Evolutionary conservation across 2,888 invertebrate species (phyloP).

Genomic region (Thumatha senex): DNA sequence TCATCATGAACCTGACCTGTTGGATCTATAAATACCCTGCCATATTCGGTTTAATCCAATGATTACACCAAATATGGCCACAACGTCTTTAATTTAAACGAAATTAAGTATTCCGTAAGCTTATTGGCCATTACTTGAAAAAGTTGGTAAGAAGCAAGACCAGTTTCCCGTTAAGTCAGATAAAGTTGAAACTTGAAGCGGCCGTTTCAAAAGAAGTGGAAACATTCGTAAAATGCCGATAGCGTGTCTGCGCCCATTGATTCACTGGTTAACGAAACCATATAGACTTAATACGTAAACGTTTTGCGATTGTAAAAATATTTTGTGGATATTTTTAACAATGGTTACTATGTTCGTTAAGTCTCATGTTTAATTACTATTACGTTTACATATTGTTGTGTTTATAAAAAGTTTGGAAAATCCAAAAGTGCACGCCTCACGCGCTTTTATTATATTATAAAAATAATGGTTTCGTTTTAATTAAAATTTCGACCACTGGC

Average conservation of each 20-base stretch:
- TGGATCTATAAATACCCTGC: too few species aligned
- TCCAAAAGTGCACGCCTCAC: too few species aligned
- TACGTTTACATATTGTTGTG: too few species aligned
- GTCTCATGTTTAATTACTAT: slow-evolving; percentile 1
- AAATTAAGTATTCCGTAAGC: slow-evolving; percentile 17
- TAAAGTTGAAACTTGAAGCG: slow-evolving; percentile 60
- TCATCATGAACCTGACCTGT: too few species aligned
- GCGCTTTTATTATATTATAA: too few species aligned
- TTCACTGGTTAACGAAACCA: slow-evolving; percentile 42
- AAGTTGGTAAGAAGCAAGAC: slow-evolving; percentile 52
- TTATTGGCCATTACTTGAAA: slow-evolving; percentile 38
- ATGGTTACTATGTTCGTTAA: background rate
- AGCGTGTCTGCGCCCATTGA: slow-evolving; percentile 49
- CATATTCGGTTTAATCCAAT: too few species aligned
- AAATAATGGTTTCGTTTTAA: too few species aligned
- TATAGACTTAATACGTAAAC: slow-evolving; percentile 32
- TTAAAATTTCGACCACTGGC: too few species aligned
- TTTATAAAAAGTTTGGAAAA: too few species aligned
- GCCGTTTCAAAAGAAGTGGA: slow-evolving; percentile 58
- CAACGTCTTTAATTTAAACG: too few species aligned
- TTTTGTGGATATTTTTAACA: background rate
- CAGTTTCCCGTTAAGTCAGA: slow-evolving; percentile 61
- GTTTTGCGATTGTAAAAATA: slow-evolving; percentile 6
- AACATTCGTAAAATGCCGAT: slow-evolving; percentile 58
- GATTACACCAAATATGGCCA: too few species aligned